phyloP scores from a whole-genome alignment of 2,888 invertebrate species.

The Pandemis heparana region DNA sequence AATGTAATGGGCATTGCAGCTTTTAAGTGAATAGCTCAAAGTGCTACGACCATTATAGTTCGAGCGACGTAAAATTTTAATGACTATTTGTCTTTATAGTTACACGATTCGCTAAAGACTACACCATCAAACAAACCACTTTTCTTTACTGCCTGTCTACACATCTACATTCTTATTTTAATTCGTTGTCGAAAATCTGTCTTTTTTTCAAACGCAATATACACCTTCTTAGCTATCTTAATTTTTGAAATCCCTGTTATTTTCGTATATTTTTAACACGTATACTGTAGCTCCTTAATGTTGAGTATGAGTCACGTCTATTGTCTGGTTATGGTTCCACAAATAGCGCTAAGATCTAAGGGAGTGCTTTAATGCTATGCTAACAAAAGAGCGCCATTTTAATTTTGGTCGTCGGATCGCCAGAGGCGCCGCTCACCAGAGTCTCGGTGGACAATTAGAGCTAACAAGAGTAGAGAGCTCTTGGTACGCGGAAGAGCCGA shows the following conservation, averaged over 20 bases:
- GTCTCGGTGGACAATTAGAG: constrained; percentile 66
- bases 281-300: constrained; percentile 54
- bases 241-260: constrained; percentile 22
- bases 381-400: constrained; percentile 48
- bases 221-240: not conserved
- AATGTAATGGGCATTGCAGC: constrained; percentile 68
- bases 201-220: not conserved
- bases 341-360: constrained; percentile 67
- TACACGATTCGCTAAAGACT: constrained; percentile 4
- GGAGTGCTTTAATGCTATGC: constrained; percentile 61
- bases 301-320: constrained; percentile 66
- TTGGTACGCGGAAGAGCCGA: constrained; percentile 60
- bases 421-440: constrained; percentile 46
- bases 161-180: not conserved
- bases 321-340: constrained; percentile 70
- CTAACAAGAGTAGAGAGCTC: constrained; percentile 67
- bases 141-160: constrained; percentile 15
- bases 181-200: not conserved
- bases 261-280: constrained; percentile 63
- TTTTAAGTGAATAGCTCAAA: constrained; percentile 47
- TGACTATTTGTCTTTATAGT: constrained; percentile 32
- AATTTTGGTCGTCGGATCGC: constrained; percentile 55
- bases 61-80: constrained; percentile 33
- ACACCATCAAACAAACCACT: constrained; percentile 2
- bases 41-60: constrained; percentile 46